These are phyloP conservation scores for human DNA, from an alignment of 2,113 vertebrate genomes.

Conservation along the genomic window DNA sequence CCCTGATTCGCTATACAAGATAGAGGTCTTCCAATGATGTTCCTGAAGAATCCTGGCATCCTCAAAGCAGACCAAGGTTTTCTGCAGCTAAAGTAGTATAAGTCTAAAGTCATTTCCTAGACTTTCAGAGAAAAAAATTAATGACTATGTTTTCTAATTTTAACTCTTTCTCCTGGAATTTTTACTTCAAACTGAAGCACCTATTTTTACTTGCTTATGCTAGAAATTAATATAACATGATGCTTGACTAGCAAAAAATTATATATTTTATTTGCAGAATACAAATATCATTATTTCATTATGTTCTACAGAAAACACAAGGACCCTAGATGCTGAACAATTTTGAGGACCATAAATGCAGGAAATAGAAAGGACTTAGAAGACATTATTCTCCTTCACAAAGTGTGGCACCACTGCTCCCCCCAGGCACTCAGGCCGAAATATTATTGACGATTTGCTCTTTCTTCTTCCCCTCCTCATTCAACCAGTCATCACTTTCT, in stretches of 20 bases:
- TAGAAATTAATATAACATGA: background rate
- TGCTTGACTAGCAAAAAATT: background rate
- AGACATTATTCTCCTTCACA: background rate
- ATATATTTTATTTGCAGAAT: background rate
- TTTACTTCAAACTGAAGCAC: background rate
- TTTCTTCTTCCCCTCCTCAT: background rate
- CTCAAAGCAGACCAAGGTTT: background rate
- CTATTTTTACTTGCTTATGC: background rate
- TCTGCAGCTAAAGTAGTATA: background rate
- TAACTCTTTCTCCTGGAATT: background rate
- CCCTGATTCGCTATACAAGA: background rate
- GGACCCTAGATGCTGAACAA: background rate
- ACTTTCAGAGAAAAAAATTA: background rate
- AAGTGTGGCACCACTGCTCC: background rate
- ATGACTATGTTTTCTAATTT: background rate
- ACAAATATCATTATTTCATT: background rate
- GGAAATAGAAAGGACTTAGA: background rate
- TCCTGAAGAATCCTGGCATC: background rate
- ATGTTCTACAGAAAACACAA: background rate
- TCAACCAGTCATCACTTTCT: background rate
- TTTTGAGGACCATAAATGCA: background rate
- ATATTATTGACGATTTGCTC: background rate
- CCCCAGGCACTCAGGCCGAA: background rate
- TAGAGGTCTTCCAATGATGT: background rate
- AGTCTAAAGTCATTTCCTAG: background rate